These are phyloP conservation scores for Alcis repandata DNA, from an alignment of 2,888 invertebrate species.

Conservation along the genomic window DNA sequence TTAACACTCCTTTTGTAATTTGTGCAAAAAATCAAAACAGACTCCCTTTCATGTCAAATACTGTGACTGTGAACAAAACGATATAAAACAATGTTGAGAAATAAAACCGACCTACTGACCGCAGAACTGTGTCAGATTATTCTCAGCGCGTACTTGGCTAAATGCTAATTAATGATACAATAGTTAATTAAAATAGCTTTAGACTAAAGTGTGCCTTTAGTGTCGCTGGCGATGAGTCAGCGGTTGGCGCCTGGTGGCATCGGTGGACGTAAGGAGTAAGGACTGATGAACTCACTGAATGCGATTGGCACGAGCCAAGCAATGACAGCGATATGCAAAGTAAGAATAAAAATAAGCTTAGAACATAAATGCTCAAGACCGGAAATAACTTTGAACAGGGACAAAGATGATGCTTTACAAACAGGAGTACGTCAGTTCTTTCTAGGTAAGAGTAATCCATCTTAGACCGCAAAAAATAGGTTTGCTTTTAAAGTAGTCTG, in stretches of 20 bases:
- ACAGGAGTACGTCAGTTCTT: no score
- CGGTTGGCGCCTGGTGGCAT: conserved; percentile 25
- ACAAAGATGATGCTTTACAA: no score
- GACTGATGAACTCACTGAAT: background rate
- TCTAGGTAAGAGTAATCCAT: no score
- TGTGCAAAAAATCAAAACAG: background rate
- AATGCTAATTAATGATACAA: conserved; percentile 46
- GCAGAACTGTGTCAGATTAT: conserved; percentile 32
- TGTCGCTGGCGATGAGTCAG: conserved; percentile 30
- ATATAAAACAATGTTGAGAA: background rate
- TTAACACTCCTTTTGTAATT: background rate
- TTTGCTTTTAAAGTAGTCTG: no score
- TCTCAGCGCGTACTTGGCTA: conserved; percentile 35
- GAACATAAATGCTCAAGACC: background rate
- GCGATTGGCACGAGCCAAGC: conserved; percentile 1
- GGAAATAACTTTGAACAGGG: background rate
- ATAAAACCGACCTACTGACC: conserved; percentile 16
- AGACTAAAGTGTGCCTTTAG: conserved; percentile 23
- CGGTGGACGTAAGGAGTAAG: background rate
- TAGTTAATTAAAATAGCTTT: conserved; percentile 42
- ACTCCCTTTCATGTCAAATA: background rate
- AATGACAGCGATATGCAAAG: conserved; percentile 6
- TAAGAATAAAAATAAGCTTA: background rate
- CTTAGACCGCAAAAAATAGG: no score
- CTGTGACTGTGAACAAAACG: background rate